Percentiles rank a stretch among this genome's conserved stretches.
phyloP scores from a whole-genome alignment of 2,797 vertebrate species.

The Mareca strepera region DNA sequence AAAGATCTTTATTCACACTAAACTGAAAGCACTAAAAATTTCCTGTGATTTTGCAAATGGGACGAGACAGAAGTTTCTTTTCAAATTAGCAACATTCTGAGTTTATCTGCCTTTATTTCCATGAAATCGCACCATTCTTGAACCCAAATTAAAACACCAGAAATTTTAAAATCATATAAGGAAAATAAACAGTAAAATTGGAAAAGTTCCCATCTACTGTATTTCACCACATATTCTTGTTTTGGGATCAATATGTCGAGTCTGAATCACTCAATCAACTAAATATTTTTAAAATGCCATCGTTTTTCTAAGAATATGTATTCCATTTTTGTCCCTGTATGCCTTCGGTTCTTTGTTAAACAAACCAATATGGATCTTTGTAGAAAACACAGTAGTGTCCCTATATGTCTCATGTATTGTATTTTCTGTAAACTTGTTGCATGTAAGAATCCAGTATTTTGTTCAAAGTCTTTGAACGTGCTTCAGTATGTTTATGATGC shows the following conservation, averaged over 20 bases:
- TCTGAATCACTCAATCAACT: background rate
- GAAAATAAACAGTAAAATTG: background rate
- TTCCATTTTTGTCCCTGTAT: background rate
- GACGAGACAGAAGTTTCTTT: background rate
- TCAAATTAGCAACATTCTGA: background rate
- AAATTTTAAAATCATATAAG: too few relatives aligned
- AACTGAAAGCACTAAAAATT: background rate
- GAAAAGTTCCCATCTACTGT: background rate
- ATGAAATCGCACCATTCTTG: background rate
- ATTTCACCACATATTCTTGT: background rate
- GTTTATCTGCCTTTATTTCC: background rate
- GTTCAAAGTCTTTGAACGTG: background rate
- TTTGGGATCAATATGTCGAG: background rate
- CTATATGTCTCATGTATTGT: background rate
- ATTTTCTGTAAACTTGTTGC: background rate
- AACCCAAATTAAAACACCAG: background rate
- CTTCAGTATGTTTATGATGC: background rate
- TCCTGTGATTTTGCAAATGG: background rate
- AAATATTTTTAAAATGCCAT: background rate
- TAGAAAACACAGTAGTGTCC: background rate
- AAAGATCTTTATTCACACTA: background rate
- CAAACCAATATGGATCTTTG: background rate
- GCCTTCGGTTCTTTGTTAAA: background rate
- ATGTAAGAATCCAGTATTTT: background rate
- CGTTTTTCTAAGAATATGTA: background rate